phyloP scores from a whole-genome alignment of 2,888 invertebrate genomes.

The Pollenia griseotomentosa region DNA sequence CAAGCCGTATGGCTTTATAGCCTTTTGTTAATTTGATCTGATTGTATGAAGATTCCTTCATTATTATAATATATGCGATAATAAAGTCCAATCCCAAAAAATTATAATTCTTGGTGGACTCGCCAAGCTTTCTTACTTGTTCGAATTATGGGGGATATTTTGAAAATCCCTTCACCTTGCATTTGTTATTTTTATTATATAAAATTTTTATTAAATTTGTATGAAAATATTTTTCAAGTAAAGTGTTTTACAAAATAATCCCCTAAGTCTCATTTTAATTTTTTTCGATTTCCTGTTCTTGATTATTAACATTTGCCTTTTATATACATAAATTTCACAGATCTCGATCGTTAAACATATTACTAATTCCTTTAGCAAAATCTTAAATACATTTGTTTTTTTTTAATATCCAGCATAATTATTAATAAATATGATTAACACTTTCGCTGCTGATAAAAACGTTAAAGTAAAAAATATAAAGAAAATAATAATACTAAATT shows the following conservation, averaged over 20 bases:
- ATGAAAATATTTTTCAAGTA: background rate
- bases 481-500: conserved; percentile 74
- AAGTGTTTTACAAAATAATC: no score
- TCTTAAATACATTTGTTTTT: background rate
- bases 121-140: no score
- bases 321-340: background rate
- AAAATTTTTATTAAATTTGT: background rate
- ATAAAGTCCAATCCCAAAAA: no score
- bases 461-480: conserved; percentile 16
- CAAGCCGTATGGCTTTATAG: no score
- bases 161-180: no score
- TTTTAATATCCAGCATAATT: conserved; percentile 59
- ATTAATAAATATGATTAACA: conserved; percentile 61
- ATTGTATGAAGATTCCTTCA: no score
- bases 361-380: conserved; percentile 7
- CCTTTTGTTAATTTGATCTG: no score
- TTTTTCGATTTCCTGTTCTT: background rate
- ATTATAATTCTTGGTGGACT: no score
- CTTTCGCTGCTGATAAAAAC: conserved; percentile 46
- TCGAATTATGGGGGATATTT: no score
- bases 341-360: conserved; percentile 16
- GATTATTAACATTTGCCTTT: background rate
- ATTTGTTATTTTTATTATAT: no score
- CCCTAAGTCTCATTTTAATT: no score
- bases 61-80: no score